These are phyloP conservation scores for Bursaphelenchus mucronatus DNA, from an alignment of 1,140 invertebrate genomes.

Conservation along the genomic window DNA sequence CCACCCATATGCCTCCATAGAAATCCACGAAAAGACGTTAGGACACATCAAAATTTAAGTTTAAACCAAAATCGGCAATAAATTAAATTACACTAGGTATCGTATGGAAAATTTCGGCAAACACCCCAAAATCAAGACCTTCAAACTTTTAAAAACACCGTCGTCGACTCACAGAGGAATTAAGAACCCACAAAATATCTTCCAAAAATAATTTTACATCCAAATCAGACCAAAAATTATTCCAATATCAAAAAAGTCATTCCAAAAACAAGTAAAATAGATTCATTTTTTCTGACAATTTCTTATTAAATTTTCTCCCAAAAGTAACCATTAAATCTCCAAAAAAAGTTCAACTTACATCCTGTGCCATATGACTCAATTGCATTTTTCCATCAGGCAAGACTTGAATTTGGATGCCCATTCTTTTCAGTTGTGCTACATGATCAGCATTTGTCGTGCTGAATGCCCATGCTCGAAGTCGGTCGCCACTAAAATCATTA, in stretches of 20 bases:
- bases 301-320: conserved; percentile 1
- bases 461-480: conserved; percentile 64
- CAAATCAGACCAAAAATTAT: neutral
- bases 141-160: conserved; percentile 2
- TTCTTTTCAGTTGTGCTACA: conserved; percentile 76
- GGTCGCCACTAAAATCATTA: conserved; percentile 43
- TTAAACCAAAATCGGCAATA: too few species aligned
- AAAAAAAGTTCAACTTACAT: conserved; percentile 58
- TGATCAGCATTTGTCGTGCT: conserved; percentile 81
- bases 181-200: conserved; percentile 4
- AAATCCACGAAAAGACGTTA: too few species aligned
- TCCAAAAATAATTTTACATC: conserved; percentile 18
- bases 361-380: conserved; percentile 71
- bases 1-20: too few species aligned
- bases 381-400: conserved; percentile 78
- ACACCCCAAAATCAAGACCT: neutral
- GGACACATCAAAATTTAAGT: too few species aligned
- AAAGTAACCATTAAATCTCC: neutral
- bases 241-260: neutral
- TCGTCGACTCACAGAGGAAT: too few species aligned
- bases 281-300: neutral
- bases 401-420: conserved; percentile 84
- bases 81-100: too few species aligned
- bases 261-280: neutral
- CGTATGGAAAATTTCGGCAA: too few species aligned